Evolutionary conservation across 2,888 invertebrate species (phyloP).

Genomic region (Heliothis peltigera): DNA sequence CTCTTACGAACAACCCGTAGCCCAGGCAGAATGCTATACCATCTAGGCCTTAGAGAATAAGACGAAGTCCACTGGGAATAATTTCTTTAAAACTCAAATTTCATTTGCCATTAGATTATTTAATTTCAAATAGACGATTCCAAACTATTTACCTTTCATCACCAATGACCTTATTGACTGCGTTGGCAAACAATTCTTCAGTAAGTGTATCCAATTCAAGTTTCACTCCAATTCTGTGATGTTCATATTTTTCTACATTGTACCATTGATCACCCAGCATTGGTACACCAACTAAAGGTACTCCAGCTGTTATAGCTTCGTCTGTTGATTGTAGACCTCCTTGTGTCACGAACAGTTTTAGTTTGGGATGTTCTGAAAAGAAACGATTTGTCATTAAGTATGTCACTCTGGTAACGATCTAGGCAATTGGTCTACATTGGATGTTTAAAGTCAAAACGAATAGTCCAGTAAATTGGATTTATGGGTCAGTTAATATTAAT

Average conservation of each 20-base stretch:
- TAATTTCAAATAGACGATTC: background rate
- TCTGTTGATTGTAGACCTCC: conserved; percentile 85
- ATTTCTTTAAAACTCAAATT: too few species aligned
- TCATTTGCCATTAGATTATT: background rate
- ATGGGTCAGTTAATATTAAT: too few species aligned
- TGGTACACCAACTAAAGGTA: conserved; percentile 81
- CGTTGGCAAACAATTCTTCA: conserved; percentile 65
- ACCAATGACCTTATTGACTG: conserved; percentile 66
- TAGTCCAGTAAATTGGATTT: too few species aligned
- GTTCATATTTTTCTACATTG: conserved; percentile 75
- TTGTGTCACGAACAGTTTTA: conserved; percentile 86
- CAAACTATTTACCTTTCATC: conserved; percentile 65
- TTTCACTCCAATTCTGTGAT: conserved; percentile 68
- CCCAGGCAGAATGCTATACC: too few species aligned
- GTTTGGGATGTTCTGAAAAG: conserved; percentile 64
- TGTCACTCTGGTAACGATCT: background rate
- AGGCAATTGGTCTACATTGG: too few species aligned
- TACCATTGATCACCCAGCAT: conserved; percentile 82
- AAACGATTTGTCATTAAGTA: background rate
- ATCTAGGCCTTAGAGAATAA: too few species aligned
- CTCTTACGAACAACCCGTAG: too few species aligned
- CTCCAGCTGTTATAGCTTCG: conserved; percentile 80
- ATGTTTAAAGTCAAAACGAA: too few species aligned
- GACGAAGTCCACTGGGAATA: too few species aligned
- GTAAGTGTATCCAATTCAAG: conserved; percentile 65